Conservation (phyloP, 2,113 vertebrate genomes). For the Alces alces region DNA sequence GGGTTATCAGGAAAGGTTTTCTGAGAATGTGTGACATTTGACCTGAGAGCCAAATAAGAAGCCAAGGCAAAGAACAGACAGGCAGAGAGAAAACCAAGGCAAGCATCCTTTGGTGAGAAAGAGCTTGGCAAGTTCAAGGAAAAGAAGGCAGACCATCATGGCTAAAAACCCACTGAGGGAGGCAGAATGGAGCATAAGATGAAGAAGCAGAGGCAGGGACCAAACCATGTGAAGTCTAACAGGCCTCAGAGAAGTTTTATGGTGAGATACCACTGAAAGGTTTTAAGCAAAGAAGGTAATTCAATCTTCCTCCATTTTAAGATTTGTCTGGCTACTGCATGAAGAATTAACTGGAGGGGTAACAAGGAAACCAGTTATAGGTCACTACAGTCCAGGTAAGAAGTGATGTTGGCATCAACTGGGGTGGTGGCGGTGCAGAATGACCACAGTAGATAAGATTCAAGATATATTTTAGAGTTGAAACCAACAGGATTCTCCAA, state of each 20-base stretch:
- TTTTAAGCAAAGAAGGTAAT: slow-evolving; percentile 8
- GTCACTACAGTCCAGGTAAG: not conserved
- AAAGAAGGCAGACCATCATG: not conserved
- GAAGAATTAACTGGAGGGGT: not conserved
- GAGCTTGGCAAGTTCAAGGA: not conserved
- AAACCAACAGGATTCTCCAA: not conserved
- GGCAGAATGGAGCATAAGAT: not conserved
- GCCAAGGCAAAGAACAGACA: not conserved
- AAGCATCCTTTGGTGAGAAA: not conserved
- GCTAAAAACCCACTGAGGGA: not conserved
- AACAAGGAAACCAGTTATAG: not conserved
- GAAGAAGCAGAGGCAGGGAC: not conserved
- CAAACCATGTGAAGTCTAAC: not conserved
- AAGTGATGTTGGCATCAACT: not conserved
- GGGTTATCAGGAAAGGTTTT: not conserved
- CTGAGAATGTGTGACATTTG: not conserved
- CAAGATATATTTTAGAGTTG: not conserved
- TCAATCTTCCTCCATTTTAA: not conserved
- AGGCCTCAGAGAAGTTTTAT: not conserved
- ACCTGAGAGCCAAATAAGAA: not conserved
- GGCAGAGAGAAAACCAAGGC: not conserved
- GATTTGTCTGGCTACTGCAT: not conserved
- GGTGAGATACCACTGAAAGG: not conserved
- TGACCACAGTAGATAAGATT: not conserved
- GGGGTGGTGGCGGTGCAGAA: not conserved